A percentile compares a stretch with the other conserved stretches of the same genome.
Evolutionary conservation across 23 tunicate genomes (phyloP).

Genomic region (Oikopleura albicans): DNA sequence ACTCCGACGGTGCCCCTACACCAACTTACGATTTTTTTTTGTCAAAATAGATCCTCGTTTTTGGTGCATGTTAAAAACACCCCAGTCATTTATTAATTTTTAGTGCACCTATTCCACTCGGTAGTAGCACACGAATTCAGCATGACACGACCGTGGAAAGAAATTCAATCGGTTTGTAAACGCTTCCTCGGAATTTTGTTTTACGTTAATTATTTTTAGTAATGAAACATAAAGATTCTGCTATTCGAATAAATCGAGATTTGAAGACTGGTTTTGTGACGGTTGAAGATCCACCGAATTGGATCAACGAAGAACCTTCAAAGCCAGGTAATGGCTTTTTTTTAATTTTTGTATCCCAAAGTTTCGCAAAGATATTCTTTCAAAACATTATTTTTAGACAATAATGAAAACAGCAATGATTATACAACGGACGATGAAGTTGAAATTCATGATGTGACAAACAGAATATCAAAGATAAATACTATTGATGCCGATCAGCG

Average conservation of each 20-base stretch:
- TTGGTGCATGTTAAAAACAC: neutral
- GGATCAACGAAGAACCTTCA: constrained; percentile 8
- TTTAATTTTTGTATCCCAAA: no score
- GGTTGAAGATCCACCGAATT: neutral
- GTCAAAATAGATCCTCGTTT: neutral
- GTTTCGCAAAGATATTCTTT: no score
- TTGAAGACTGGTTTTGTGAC: neutral
- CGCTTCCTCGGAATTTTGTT: no score
- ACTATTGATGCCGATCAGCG: neutral
- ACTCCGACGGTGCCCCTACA: no score
- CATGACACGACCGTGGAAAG: neutral
- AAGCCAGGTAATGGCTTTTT: neutral
- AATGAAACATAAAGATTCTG: neutral
- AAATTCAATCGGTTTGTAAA: neutral
- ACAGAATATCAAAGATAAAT: neutral
- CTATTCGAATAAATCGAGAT: constrained; percentile 3
- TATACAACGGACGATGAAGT: constrained; percentile 9
- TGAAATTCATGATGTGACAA: neutral
- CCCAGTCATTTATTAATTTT: neutral
- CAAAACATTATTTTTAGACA: neutral
- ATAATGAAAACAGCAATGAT: constrained; percentile 9
- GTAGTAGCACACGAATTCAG: neutral
- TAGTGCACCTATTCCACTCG: neutral
- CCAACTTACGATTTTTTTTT: no score
- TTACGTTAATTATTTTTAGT: no score